phyloP scores from a whole-genome alignment of 2,113 vertebrate genomes.

The Numenius arquata region DNA sequence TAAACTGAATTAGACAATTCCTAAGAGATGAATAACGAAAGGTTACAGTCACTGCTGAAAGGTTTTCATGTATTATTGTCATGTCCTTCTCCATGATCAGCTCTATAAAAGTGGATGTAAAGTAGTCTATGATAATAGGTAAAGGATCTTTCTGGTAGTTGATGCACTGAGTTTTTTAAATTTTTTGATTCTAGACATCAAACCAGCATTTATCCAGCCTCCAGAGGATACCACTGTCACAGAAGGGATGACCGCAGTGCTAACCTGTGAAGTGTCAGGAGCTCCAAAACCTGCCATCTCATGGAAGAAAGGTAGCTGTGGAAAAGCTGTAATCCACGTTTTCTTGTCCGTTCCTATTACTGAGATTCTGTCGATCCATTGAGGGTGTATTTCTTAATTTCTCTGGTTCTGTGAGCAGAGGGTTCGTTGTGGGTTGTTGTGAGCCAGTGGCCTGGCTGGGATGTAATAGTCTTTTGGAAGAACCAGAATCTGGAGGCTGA shows the following conservation, averaged over 20 bases:
- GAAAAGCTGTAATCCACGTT: neutral
- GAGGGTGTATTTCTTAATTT: neutral
- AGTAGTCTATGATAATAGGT: neutral
- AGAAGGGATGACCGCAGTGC: constrained; percentile 80
- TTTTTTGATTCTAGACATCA: constrained; percentile 76
- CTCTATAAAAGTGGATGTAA: neutral
- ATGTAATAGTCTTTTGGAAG: neutral
- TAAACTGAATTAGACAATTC: constrained; percentile 34
- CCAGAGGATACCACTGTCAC: constrained; percentile 86
- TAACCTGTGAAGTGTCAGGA: constrained; percentile 87
- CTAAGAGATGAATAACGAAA: constrained; percentile 26
- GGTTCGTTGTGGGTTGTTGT: neutral
- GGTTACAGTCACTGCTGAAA: neutral
- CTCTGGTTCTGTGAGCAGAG: accelerated
- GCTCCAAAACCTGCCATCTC: constrained; percentile 89
- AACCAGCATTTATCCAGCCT: constrained; percentile 77
- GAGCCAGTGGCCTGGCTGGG: neutral
- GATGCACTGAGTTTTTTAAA: neutral
- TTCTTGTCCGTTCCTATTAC: neutral
- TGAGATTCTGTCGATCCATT: neutral
- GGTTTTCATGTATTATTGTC: neutral
- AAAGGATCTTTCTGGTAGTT: neutral
- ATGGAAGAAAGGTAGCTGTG: constrained; percentile 87
- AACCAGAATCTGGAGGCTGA: neutral
- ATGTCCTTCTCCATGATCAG: neutral